Evolutionary conservation across 2,888 invertebrate genomes (phyloP).

Genomic region (Physocephala rufipes): DNA sequence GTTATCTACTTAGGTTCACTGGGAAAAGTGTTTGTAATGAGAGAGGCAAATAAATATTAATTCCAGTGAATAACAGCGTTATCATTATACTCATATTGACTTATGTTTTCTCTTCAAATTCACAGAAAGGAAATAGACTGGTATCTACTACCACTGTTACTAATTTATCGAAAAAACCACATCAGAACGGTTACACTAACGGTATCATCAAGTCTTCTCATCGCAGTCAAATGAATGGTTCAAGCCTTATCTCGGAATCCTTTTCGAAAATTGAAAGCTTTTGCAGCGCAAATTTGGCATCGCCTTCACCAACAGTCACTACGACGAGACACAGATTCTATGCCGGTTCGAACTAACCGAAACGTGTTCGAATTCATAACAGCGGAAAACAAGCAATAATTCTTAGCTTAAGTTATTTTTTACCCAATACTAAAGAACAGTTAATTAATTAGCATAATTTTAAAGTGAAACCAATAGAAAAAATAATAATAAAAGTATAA

Average conservation of each 20-base stretch:
- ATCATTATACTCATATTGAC: not conserved
- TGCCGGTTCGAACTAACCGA: conserved; percentile 52
- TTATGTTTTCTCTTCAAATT: conserved; percentile 12
- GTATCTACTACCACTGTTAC: conserved; percentile 27
- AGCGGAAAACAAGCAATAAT: too few species aligned
- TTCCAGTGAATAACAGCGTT: not conserved
- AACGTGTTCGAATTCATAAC: not conserved
- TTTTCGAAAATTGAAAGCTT: conserved; percentile 53
- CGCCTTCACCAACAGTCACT: conserved; percentile 48
- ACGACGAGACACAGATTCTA: conserved; percentile 62
- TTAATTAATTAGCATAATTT: conserved; percentile 13
- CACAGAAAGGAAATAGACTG: conserved; percentile 52
- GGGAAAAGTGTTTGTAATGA: too few species aligned
- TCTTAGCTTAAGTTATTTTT: conserved; percentile 5
- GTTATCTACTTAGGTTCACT: too few species aligned
- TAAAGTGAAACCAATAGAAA: not conserved
- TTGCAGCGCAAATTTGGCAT: conserved; percentile 49
- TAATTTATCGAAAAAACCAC: conserved; percentile 25
- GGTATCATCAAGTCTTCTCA: conserved; percentile 32
- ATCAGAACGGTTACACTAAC: conserved; percentile 39
- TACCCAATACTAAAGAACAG: conserved; percentile 14
- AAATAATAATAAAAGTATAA: conserved; percentile 15
- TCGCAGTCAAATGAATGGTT: conserved; percentile 53
- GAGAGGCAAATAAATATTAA: not conserved
- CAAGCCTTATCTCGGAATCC: conserved; percentile 54